Percentiles rank a stretch among this genome's conserved stretches.
These are phyloP conservation scores for Drosophila leontia DNA, from an alignment of 1,140 invertebrate genomes.

Conservation along the genomic window DNA sequence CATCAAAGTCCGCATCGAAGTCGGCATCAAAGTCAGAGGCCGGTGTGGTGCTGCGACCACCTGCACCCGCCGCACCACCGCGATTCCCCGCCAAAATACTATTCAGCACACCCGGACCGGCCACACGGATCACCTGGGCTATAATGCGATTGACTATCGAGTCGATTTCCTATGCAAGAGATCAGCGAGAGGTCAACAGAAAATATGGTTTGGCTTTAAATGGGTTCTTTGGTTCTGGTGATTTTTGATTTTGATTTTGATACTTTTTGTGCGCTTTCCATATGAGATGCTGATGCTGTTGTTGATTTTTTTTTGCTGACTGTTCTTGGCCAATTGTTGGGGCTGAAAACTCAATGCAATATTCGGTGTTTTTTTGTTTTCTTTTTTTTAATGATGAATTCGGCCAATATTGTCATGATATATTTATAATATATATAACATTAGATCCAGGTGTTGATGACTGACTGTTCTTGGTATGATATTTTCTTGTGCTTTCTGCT, in stretches of 20 bases:
- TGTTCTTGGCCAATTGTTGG: conserved; percentile 29
- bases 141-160: conserved; percentile 90
- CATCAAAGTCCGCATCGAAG: conserved; percentile 75
- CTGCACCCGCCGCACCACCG: conserved; percentile 48
- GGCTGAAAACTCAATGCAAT: conserved; percentile 36
- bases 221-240: conserved; percentile 21
- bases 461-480: conserved; percentile 8
- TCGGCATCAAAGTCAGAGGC: conserved; percentile 71
- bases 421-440: conserved; percentile 2
- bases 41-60: conserved; percentile 55
- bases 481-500: conserved; percentile 1
- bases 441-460: conserved; percentile 1
- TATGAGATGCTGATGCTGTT: conserved; percentile 27
- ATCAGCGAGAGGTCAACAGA: conserved; percentile 43
- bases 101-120: conserved; percentile 88
- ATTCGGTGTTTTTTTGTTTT: conserved; percentile 7
- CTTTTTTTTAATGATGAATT: conserved; percentile 5
- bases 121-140: conserved; percentile 88
- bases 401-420: conserved; percentile 4
- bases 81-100: conserved; percentile 74
- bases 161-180: conserved; percentile 89
- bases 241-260: conserved; percentile 14
- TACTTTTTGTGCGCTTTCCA: conserved; percentile 27
- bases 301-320: neutral
- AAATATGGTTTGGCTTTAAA: conserved; percentile 16